phyloP scores from a whole-genome alignment of 2,888 invertebrate genomes.

The Galeopsomyia nigrocyanea region DNA sequence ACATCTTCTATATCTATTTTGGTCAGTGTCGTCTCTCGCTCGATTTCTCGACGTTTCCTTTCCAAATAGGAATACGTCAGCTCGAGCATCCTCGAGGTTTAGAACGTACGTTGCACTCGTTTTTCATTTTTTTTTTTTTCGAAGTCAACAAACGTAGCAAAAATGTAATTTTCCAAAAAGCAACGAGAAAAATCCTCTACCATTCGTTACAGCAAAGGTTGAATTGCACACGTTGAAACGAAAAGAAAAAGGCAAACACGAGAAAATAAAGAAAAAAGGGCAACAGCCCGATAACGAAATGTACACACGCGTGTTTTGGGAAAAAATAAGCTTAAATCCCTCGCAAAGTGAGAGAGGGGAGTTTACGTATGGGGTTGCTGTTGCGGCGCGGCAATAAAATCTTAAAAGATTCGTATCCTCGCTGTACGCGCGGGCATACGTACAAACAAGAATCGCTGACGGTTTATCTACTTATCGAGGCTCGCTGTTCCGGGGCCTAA shows the following conservation, averaged over 20 bases:
- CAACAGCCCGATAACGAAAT: constrained; percentile 22
- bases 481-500: not conserved
- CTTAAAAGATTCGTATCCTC: constrained; percentile 19
- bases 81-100: not conserved
- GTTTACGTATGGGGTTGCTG: not conserved
- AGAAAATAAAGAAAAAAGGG: constrained; percentile 1
- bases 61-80: constrained; percentile 28
- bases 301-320: constrained; percentile 12
- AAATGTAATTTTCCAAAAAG: not conserved
- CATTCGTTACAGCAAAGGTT: not conserved
- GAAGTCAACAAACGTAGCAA: not conserved
- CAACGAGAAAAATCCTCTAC: not conserved
- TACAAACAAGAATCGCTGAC: constrained; percentile 28
- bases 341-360: no score
- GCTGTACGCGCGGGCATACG: not conserved
- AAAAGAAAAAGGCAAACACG: not conserved
- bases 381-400: constrained; percentile 14
- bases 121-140: not conserved
- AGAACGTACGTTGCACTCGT: not conserved
- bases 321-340: constrained; percentile 23
- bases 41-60: constrained; percentile 1
- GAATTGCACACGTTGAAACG: not conserved
- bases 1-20: no score
- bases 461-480: constrained; percentile 35
- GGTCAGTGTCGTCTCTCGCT: no score